Percentiles rank a stretch among this genome's conserved stretches.
Conservation (phyloP, 2,113 vertebrate genomes). For the Aphyosemion australe region DNA sequence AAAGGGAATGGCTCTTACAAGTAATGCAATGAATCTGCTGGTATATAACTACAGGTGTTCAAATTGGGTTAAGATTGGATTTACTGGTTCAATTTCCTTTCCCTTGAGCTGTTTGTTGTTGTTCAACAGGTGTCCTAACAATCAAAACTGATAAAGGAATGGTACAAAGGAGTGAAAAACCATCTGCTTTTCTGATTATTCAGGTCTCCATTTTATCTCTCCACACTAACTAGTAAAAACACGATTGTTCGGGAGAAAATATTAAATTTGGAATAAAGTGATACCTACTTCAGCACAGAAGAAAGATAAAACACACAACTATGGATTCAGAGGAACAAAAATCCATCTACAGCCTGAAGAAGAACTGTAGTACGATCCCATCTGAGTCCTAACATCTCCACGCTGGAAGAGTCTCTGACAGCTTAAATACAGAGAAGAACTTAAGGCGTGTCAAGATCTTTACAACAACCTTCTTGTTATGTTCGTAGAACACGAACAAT, state of each 20-base stretch:
- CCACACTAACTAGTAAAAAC: background rate
- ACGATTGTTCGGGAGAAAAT: background rate
- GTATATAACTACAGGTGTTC: background rate
- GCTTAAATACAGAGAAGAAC: background rate
- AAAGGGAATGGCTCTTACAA: background rate
- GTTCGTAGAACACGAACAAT: background rate
- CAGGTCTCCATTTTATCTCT: background rate
- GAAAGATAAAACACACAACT: background rate
- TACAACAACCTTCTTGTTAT: background rate
- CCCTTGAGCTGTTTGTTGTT: background rate
- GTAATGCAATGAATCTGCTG: background rate
- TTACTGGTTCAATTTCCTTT: background rate
- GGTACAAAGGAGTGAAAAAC: slow-evolving; percentile 7
- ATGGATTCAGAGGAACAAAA: background rate
- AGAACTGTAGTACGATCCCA: background rate
- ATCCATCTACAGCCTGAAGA: background rate
- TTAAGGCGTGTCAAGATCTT: background rate
- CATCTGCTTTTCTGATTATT: background rate
- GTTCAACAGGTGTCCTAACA: background rate
- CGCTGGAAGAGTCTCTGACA: background rate
- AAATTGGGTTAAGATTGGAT: background rate
- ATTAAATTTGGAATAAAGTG: no score
- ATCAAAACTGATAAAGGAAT: slow-evolving; percentile 13
- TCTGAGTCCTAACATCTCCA: background rate
- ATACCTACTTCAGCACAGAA: background rate